Evolutionary conservation across 2,888 invertebrate species (phyloP), one percentile per base, ranked within the genome.

Genomic region (Hypolimnas misippus): DNA sequence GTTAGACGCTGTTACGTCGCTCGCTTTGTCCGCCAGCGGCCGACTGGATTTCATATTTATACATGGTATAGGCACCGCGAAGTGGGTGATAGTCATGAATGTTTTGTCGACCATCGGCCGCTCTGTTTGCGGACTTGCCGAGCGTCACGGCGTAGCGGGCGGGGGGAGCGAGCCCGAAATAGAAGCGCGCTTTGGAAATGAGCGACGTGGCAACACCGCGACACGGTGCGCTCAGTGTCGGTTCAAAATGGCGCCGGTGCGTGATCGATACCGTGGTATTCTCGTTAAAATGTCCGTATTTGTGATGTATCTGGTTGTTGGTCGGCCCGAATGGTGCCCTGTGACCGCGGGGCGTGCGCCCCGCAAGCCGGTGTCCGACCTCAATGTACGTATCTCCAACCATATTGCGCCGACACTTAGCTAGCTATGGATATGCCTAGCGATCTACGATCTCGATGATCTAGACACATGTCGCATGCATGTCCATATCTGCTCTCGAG

Each of bases 241-340:
- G 87, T 89, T 87, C 91, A 92, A 92, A 91, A 92, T 92, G 91
- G 92, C 91, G 90, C 80, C 85, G 84, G 91, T 90, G 92, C 83
- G 92, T 92, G 92, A 92, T 92, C 92, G 89, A 92, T 92, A 91
- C 87, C 79, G 91, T 86, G 91, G 83, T 84, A 87, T 85, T 89
- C 82, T 76, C 80, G 86, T 88, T 83, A 78, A 89, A 91, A 89
- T 88, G 86, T 79, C 83, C 81, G 82, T 84, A 84, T 84, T 82
- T 83, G 91, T 91, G 91, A 85, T 87, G 76, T 82, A 84, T 86
- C 81, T 86, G 81, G 84, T 87, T 83, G 87, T 88, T 87, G 84
- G 90, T 89, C 87, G 88, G 87, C 83, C 83, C 85, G 82, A 83
- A 83, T 81, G 84, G 82, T 81, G 81, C 82, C 84, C 86, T 82